Base-by-base conservation (phyloP, 2,888 invertebrate genomes). In the Phaedon cochleariae region DNA sequence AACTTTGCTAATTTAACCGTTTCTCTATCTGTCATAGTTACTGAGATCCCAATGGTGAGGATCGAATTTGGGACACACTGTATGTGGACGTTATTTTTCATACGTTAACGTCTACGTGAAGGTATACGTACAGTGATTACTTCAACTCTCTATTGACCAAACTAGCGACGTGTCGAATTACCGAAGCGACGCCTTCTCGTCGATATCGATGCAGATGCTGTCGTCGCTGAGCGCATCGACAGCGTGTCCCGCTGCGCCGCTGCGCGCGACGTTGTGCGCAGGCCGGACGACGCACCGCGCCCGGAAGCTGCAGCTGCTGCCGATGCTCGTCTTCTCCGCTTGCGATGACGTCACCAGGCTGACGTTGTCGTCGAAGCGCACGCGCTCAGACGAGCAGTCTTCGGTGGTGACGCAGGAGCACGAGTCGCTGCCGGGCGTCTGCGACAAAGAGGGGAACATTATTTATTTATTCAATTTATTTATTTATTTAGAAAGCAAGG, bases 301-400 rank as follows among this genome's bases (percentile, higher is more conserved):
- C 52, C 82, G 75, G 70, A 82, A 84, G 75, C 80, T 84, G 68
- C 81, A 82, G 49, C 84, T 83, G 62, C 82, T 81, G n/a, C 81
- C 83, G 21, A 82, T 83, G 69, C 82, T 82, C 2, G 82, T 78
- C 68, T 86, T 86, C 65, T 85, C 85, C n/a, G 80, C 79, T 54
- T 79, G 76, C 21, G 26, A 3, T n/a, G 75, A 76, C 52, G 84
- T 85, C 59, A 88, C 86, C 76, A 87, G 86, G 73, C 87, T 89
- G 64, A 89, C 87, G 70, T 88, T 88, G 77, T 89, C 88, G 74
- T 90, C 89, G 76, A 90, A 89, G 61, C 89, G 84, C 1, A 89
- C 89, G n/a, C 89, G 83, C 76, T 90, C 90, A 0, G 88, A 88
- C 26, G 85, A 85, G 62, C 87, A 85, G 64, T 88, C 87, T 71